Evolutionary conservation across 92 coral and sea anemone genomes (phyloP), one percentile per base, ranked within the genome.

Genomic region (Phenganax stokvisi): DNA sequence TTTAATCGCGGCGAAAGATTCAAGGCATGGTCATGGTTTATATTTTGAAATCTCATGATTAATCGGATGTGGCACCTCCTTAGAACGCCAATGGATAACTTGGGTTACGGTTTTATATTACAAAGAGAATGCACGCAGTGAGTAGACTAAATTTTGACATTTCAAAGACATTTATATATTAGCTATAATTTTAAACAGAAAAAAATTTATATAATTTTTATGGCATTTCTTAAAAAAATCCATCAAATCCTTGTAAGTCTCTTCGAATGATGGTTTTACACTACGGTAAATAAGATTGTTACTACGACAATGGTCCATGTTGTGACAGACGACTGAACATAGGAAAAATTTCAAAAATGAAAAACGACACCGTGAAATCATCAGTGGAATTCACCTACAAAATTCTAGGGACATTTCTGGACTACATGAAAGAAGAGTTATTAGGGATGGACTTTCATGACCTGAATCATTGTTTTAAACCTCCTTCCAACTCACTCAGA

Each of bases 11-110:
- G 54, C 47, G 47, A 68, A n/a, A 37, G 30, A 7, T 68, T 68
- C 73, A n/a, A 6, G 70, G 31, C 13, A 68, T n/a, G 29, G 73
- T 68, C 73, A 68, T 68, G 73, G 16, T 30, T 68, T 68, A 12
- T 68, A 15, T 68, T 68, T 68, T 68, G 73, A 68, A 68, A 68
- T 68, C 52, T 68, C 53, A 10, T 53, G 47, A 30, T 51, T 68
- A 51, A 68, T 68, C 73, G 73, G 73, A 68, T 68, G 11, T 68
- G 54, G 29, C 73, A 68, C 73, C 73, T 30, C 73, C 73, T 68
- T 30, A 25, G 73, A 30, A 30, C 12, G 37, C 73, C 3, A 68
- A 68, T 51, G 9, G 54, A 0, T 30, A 10, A 10, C 12, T 30
- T 28, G 53, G 37, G 16, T 12, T 6, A 12, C 12, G 73, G 73